Evolutionary conservation across 2,888 invertebrate species (phyloP).

Genomic region (Eutolmus rufibarbis): DNA sequence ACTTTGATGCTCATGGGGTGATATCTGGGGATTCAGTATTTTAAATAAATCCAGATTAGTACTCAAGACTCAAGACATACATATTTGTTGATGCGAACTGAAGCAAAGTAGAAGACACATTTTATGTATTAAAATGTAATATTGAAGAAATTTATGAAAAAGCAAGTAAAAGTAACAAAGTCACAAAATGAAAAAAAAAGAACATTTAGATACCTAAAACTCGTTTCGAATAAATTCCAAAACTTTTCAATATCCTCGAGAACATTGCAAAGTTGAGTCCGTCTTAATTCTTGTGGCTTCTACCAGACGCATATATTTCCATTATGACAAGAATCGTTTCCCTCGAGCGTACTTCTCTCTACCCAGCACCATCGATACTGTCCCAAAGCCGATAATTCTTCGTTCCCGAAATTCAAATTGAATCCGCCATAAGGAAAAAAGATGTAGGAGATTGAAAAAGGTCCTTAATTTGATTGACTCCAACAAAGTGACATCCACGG

Average conservation of each 20-base stretch:
- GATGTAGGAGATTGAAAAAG: conserved; percentile 26
- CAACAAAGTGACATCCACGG: conserved; percentile 34
- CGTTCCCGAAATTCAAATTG: conserved; percentile 19
- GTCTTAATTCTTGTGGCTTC: background rate
- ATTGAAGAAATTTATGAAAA: background rate
- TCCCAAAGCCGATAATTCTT: conserved; percentile 20
- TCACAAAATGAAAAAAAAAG: background rate
- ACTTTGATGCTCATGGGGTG: background rate
- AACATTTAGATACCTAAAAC: background rate
- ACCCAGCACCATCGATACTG: background rate
- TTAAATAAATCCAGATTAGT: background rate
- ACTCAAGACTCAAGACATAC: background rate
- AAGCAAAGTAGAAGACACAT: background rate
- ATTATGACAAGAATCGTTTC: background rate
- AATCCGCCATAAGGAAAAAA: conserved; percentile 18
- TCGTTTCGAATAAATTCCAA: background rate
- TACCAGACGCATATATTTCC: background rate
- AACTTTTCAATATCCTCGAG: background rate
- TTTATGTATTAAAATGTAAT: background rate
- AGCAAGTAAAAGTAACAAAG: background rate
- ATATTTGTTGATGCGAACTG: background rate
- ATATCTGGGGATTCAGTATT: background rate
- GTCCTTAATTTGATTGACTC: conserved; percentile 31
- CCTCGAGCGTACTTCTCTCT: background rate
- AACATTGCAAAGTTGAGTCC: background rate